phyloP scores from a whole-genome alignment of 2,888 invertebrate genomes.

The Dolichopus griseipennis region DNA sequence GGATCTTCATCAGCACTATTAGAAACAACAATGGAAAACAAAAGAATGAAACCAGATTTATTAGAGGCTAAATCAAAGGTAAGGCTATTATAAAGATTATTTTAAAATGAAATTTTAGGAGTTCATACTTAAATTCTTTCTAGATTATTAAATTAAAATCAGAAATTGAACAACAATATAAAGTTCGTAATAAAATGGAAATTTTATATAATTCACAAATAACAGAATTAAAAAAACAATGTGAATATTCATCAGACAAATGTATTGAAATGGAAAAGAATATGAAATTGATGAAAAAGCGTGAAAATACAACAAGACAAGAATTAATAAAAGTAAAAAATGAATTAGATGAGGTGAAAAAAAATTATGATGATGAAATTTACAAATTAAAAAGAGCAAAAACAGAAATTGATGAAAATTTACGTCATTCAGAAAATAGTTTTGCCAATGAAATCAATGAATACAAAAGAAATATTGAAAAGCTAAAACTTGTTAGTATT shows the following conservation, averaged over 20 bases:
- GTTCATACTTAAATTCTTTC: constrained; percentile 4
- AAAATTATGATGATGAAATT: constrained; percentile 50
- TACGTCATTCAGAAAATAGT: constrained; percentile 51
- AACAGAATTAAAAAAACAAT: constrained; percentile 50
- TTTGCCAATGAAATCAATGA: constrained; percentile 46
- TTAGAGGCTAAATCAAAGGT: constrained; percentile 54
- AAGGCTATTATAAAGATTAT: constrained; percentile 14
- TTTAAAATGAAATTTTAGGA: background rate
- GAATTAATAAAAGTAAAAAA: constrained; percentile 42
- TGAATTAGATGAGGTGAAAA: constrained; percentile 44
- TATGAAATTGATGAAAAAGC: constrained; percentile 52
- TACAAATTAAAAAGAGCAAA: constrained; percentile 53
- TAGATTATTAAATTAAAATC: constrained; percentile 35
- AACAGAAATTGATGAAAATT: constrained; percentile 53
- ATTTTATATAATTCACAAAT: constrained; percentile 65
- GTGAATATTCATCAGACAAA: constrained; percentile 56
- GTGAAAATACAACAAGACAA: constrained; percentile 54
- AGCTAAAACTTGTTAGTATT: constrained; percentile 28
- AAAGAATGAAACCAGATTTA: constrained; percentile 55
- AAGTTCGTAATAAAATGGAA: constrained; percentile 61
- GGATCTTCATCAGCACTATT: constrained; percentile 45
- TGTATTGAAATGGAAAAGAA: constrained; percentile 59
- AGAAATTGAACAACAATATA: constrained; percentile 58
- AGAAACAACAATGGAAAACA: constrained; percentile 60
- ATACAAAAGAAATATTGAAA: constrained; percentile 32